Conservation (phyloP, 2,888 invertebrate genomes). For the Scaeva pyrastri region DNA sequence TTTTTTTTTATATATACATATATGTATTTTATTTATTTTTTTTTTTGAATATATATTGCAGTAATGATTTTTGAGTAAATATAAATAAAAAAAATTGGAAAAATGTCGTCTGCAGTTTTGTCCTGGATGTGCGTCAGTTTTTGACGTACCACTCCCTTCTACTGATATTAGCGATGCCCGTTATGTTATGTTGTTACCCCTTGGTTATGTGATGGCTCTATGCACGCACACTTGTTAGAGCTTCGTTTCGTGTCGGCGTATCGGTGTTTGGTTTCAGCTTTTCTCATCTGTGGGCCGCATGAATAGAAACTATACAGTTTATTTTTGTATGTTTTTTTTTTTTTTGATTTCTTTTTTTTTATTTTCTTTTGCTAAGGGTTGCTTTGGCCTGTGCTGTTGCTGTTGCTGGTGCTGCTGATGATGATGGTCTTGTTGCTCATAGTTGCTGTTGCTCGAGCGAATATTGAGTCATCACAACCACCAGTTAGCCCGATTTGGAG, state of each 20-base stretch:
- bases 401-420: constrained; percentile 44
- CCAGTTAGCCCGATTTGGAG: constrained; percentile 61
- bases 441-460: constrained; percentile 57
- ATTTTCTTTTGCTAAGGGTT: constrained; percentile 35
- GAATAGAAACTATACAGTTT: constrained; percentile 45
- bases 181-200: constrained; percentile 74
- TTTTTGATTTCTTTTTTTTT: constrained; percentile 10
- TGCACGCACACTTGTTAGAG: constrained; percentile 48
- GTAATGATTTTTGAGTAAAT: constrained; percentile 61
- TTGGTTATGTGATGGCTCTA: constrained; percentile 70
- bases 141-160: constrained; percentile 85
- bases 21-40: constrained; percentile 30
- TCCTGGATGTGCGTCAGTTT: constrained; percentile 84
- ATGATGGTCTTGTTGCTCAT: constrained; percentile 65
- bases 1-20: constrained; percentile 12
- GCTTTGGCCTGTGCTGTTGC: constrained; percentile 25
- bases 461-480: constrained; percentile 76
- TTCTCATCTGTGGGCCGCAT: constrained; percentile 58
- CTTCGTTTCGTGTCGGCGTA: constrained; percentile 48
- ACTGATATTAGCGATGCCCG: constrained; percentile 80
- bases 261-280: constrained; percentile 34
- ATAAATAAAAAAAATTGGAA: constrained; percentile 75
- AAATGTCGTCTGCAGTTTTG: constrained; percentile 78
- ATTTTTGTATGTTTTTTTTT: constrained; percentile 53
- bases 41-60: constrained; percentile 52